Percentiles rank a stretch among this genome's conserved stretches.
Evolutionary conservation across 1,140 invertebrate genomes (phyloP).

Genomic region (Neodiprion virginianus): DNA sequence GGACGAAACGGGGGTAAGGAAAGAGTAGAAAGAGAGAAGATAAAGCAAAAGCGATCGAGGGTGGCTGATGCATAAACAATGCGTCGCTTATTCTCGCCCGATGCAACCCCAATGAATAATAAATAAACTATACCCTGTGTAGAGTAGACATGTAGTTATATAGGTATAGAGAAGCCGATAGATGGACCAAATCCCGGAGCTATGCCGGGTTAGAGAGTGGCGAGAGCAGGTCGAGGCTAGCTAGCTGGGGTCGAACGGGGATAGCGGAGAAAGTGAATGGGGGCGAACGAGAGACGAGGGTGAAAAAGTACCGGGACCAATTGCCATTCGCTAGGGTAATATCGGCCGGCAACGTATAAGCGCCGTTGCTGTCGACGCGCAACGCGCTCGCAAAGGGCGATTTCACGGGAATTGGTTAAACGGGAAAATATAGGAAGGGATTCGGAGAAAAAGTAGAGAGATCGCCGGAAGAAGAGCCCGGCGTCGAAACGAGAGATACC

Average conservation of each 20-base stretch:
- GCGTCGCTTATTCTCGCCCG: constrained; percentile 3
- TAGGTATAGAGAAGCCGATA: neutral
- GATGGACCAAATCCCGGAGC: neutral
- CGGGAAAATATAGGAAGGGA: neutral
- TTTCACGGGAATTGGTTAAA: constrained; percentile 3
- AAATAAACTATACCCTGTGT: neutral
- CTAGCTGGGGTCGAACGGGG: neutral
- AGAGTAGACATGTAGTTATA: neutral
- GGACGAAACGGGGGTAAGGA: neutral
- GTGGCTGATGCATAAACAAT: constrained; percentile 7
- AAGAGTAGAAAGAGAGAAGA: neutral
- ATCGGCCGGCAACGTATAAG: neutral
- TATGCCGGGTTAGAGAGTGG: neutral
- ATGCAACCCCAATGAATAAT: constrained; percentile 7
- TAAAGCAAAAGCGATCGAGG: neutral
- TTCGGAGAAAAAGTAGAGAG: no score
- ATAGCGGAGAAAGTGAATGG: neutral
- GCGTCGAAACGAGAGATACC: no score
- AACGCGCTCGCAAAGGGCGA: neutral
- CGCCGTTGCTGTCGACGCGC: neutral
- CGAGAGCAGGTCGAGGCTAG: neutral
- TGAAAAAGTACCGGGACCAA: neutral
- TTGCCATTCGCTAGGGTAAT: neutral
- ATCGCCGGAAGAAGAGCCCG: no score
- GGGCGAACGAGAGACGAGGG: neutral